Conservation (phyloP, 2,888 invertebrate genomes). For the Luffia ferchaultella region DNA sequence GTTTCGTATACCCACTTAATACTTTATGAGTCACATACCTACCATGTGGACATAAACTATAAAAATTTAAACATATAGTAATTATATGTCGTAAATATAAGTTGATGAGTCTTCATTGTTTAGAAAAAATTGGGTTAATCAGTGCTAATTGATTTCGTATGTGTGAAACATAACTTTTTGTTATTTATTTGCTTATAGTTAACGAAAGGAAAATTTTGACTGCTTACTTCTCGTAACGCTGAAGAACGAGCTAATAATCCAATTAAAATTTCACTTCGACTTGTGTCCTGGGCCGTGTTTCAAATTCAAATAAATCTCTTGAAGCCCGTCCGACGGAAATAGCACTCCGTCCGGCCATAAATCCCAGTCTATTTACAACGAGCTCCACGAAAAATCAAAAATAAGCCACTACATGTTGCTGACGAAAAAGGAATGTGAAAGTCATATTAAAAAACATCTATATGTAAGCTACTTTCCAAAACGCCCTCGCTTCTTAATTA, state of each 20-base stretch:
- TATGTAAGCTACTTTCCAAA: not conserved
- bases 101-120: too few species aligned
- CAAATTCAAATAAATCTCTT: constrained; percentile 61
- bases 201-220: constrained; percentile 9
- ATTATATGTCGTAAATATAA: too few species aligned
- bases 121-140: too few species aligned
- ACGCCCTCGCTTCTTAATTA: not conserved
- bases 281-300: constrained; percentile 52
- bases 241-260: constrained; percentile 50
- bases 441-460: not conserved
- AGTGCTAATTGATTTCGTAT: too few species aligned
- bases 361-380: constrained; percentile 59
- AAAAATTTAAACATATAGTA: too few species aligned
- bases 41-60: too few species aligned
- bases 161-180: too few species aligned
- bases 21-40: too few species aligned
- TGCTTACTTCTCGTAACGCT: constrained; percentile 20
- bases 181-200: too few species aligned
- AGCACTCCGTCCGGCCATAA: constrained; percentile 58
- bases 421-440: constrained; percentile 3
- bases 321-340: constrained; percentile 59
- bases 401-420: constrained; percentile 44
- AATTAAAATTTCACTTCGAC: constrained; percentile 57
- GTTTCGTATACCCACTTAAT: constrained; percentile 10
- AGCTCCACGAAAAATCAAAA: constrained; percentile 59